A percentile compares a stretch with the other conserved stretches of the same genome.
These are phyloP conservation scores for Danionella dracula DNA, from an alignment of 2,797 vertebrate genomes.

Conservation along the genomic window DNA sequence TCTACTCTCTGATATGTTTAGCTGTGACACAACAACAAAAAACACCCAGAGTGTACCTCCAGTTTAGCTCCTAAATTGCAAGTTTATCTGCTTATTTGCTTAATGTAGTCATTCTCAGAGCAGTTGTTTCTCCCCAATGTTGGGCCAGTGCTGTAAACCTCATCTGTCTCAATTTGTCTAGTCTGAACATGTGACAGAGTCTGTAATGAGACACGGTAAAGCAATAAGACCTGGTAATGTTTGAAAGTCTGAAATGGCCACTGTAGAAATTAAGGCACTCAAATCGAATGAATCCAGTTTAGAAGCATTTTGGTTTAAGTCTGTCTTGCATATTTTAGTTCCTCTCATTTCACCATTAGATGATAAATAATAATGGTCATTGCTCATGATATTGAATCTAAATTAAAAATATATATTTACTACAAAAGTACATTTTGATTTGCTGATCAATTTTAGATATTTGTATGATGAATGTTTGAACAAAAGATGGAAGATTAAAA, in stretches of 20 bases:
- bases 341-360: neutral
- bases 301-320: neutral
- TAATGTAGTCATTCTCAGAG: constrained; percentile 42
- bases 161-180: constrained; percentile 45
- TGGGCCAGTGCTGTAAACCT: constrained; percentile 33
- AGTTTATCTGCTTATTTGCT: constrained; percentile 38
- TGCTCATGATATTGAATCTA: no score
- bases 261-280: neutral
- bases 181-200: constrained; percentile 31
- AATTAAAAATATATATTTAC: no score
- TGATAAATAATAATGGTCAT: constrained; percentile 7
- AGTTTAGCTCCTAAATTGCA: constrained; percentile 17
- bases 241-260: constrained; percentile 10
- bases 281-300: neutral
- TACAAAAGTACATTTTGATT: no score
- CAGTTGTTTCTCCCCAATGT: constrained; percentile 44
- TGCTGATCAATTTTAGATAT: no score
- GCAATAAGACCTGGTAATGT: constrained; percentile 29
- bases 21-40: neutral
- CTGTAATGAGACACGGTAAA: constrained; percentile 26
- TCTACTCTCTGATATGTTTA: neutral
- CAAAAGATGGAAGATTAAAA: no score
- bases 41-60: constrained; percentile 16
- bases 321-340: neutral
- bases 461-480: no score